Conservation (phyloP, 1,140 invertebrate genomes). For the Pinna nobilis region DNA sequence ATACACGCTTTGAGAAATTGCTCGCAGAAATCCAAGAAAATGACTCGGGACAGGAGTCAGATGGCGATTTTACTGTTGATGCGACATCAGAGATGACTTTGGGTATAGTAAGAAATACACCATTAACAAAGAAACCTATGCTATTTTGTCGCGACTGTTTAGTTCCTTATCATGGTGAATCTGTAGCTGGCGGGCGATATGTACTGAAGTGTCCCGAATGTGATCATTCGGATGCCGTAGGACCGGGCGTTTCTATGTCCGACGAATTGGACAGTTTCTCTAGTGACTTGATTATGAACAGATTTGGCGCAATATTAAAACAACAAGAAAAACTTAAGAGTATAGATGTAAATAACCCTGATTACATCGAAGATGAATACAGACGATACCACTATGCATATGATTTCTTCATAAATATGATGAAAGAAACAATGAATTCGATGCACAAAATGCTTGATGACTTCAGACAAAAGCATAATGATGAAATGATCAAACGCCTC, state of each 20-base stretch:
- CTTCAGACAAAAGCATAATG: slow-evolving; percentile 19
- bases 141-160: slow-evolving; percentile 32
- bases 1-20: neutral
- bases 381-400: neutral
- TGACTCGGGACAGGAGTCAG: neutral
- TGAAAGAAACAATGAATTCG: slow-evolving; percentile 23
- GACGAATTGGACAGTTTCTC: slow-evolving; percentile 1
- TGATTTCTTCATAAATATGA: neutral
- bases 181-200: slow-evolving; percentile 9
- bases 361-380: slow-evolving; percentile 27
- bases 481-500: slow-evolving; percentile 19
- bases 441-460: slow-evolving; percentile 26
- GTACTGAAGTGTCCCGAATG: slow-evolving; percentile 34
- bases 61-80: neutral
- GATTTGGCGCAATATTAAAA: slow-evolving; percentile 23
- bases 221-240: slow-evolving; percentile 1
- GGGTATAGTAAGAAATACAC: neutral
- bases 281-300: slow-evolving; percentile 30
- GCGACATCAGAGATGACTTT: neutral
- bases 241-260: neutral
- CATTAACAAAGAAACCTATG: neutral
- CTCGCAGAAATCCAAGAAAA: neutral
- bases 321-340: slow-evolving; percentile 16
- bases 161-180: slow-evolving; percentile 26
- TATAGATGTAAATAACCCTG: slow-evolving; percentile 22